phyloP scores from a whole-genome alignment of 2,888 invertebrate species.

The Ptilodon capucinus region DNA sequence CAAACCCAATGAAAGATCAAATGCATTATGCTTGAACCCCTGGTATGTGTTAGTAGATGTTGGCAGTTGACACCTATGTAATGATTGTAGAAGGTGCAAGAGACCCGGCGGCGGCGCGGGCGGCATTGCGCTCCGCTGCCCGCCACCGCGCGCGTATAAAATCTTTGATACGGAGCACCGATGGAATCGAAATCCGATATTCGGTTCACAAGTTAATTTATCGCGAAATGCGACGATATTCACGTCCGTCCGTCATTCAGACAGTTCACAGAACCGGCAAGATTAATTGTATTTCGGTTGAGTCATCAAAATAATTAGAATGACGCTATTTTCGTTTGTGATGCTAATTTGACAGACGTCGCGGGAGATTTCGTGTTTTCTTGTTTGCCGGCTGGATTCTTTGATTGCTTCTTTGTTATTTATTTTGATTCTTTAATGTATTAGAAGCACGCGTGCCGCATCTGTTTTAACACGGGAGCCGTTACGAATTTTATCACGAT shows the following conservation, averaged over 20 bases:
- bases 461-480: conserved; percentile 35
- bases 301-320: conserved; percentile 83
- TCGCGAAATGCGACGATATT: conserved; percentile 81
- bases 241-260: conserved; percentile 79
- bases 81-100: background rate
- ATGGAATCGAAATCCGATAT: conserved; percentile 82
- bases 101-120: background rate
- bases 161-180: conserved; percentile 81
- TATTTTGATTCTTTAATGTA: conserved; percentile 43
- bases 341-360: conserved; percentile 83
- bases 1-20: too few species aligned
- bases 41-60: conserved; percentile 4
- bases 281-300: conserved; percentile 83
- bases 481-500: conserved; percentile 28
- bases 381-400: conserved; percentile 66
- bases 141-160: conserved; percentile 63
- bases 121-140: conserved; percentile 65
- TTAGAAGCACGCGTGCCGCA: conserved; percentile 34
- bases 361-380: conserved; percentile 77
- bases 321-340: conserved; percentile 81
- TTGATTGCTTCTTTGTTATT: conserved; percentile 73
- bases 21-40: too few species aligned
- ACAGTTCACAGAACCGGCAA: conserved; percentile 81
- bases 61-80: conserved; percentile 17
- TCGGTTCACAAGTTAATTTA: conserved; percentile 75